Conservation (phyloP, 2,888 invertebrate genomes). For the Nomada fucata region DNA sequence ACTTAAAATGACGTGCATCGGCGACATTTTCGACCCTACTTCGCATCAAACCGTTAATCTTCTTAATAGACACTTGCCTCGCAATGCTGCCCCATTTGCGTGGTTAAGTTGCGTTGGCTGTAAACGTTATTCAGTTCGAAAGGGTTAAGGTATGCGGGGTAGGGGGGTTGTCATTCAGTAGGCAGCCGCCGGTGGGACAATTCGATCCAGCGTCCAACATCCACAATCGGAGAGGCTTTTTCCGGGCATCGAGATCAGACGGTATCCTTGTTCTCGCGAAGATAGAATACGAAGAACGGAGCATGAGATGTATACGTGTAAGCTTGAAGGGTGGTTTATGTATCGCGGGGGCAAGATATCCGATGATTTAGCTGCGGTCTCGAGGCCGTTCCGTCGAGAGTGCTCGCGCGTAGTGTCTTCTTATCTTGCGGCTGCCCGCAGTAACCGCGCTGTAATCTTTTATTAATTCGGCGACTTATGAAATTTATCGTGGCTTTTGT, state of each 20-base stretch:
- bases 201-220: slow-evolving; percentile 45
- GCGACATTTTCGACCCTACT: no score
- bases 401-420: slow-evolving; percentile 71
- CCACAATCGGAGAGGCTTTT: slow-evolving; percentile 50
- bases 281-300: slow-evolving; percentile 58
- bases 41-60: no score
- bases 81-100: no score
- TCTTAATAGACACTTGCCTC: no score
- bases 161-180: background rate
- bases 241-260: slow-evolving; percentile 45
- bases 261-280: slow-evolving; percentile 58
- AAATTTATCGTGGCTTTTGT: slow-evolving; percentile 84
- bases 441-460: slow-evolving; percentile 83
- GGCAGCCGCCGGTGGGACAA: slow-evolving; percentile 10
- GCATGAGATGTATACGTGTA: slow-evolving; percentile 77
- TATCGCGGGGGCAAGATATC: slow-evolving; percentile 84
- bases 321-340: slow-evolving; percentile 84
- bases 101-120: no score
- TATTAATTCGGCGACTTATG: slow-evolving; percentile 84
- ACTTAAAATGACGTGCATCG: no score
- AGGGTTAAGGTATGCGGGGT: background rate
- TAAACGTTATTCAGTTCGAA: background rate
- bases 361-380: slow-evolving; percentile 84
- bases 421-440: slow-evolving; percentile 78
- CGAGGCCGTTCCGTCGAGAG: slow-evolving; percentile 72